These are phyloP conservation scores for Hemitrygon akajei DNA, from an alignment of 2,797 vertebrate genomes.

Conservation along the genomic window DNA sequence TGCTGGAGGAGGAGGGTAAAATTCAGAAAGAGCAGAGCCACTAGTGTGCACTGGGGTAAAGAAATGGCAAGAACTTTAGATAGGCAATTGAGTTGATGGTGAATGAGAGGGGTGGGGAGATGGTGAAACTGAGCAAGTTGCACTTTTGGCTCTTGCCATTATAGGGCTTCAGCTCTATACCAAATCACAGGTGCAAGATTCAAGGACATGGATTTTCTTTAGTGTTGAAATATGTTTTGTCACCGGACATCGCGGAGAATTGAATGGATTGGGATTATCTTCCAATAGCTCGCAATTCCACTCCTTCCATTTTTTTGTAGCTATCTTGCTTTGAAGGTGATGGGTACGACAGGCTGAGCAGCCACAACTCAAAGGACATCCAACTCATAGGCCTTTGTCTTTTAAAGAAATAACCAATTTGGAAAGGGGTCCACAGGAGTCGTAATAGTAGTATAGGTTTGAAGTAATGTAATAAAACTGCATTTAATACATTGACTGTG, in stretches of 20 bases:
- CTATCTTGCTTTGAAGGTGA: background rate
- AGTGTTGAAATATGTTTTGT: background rate
- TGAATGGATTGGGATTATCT: background rate
- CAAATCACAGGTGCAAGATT: background rate
- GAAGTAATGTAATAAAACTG: too few species aligned
- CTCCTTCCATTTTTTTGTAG: background rate
- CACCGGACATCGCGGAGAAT: background rate
- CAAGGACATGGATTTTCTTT: background rate
- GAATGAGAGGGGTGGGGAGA: background rate
- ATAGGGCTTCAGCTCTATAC: background rate
- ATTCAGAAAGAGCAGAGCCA: background rate
- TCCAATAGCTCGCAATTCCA: background rate
- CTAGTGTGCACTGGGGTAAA: background rate
- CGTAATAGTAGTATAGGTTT: too few species aligned
- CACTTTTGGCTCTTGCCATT: background rate
- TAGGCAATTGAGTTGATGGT: background rate
- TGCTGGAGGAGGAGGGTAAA: background rate
- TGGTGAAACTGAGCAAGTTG: background rate
- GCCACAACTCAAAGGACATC: background rate
- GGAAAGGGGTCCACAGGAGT: too few species aligned
- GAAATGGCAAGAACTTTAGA: background rate
- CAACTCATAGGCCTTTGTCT: background rate
- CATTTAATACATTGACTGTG: too few species aligned
- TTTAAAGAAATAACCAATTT: background rate
- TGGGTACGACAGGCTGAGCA: background rate